A percentile compares a stretch with the other conserved stretches of the same genome.
These are phyloP conservation scores for Iphiclides podalirius DNA, from an alignment of 2,888 invertebrate species.

Conservation along the genomic window DNA sequence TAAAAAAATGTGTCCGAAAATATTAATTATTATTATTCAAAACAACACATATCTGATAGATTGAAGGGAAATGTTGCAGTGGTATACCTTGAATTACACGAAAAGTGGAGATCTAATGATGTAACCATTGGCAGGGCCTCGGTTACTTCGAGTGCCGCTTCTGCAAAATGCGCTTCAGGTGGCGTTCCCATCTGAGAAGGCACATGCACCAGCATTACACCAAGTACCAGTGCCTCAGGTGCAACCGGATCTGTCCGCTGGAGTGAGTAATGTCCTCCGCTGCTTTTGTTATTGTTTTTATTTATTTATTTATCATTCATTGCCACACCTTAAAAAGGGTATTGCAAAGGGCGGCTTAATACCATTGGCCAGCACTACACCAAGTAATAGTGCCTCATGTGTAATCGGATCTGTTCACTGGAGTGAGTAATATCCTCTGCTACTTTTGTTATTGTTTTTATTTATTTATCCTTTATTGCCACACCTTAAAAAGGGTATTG, in stretches of 20 bases:
- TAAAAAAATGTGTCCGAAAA: too few species aligned
- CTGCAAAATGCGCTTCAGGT: constrained; percentile 58
- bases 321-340: too few species aligned
- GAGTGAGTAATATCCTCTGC: constrained; percentile 56
- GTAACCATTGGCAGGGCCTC: constrained; percentile 24
- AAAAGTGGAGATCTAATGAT: too few species aligned
- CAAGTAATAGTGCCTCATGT: constrained; percentile 56
- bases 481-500: too few species aligned
- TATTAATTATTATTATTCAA: too few species aligned
- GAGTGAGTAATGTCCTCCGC: constrained; percentile 56
- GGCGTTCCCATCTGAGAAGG: constrained; percentile 47
- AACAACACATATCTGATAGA: too few species aligned
- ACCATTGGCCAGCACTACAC: too few species aligned
- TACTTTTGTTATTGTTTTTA: neutral
- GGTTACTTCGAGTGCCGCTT: constrained; percentile 54
- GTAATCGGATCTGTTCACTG: constrained; percentile 49
- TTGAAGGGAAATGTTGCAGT: too few species aligned
- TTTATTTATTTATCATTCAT: too few species aligned
- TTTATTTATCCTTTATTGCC: too few species aligned
- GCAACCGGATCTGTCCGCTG: constrained; percentile 49
- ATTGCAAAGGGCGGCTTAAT: too few species aligned
- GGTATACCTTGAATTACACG: too few species aligned
- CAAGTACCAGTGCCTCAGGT: constrained; percentile 56
- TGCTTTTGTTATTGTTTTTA: neutral
- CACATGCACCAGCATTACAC: constrained; percentile 59